These are phyloP conservation scores for Scylla paramamosain DNA, from an alignment of 1,140 invertebrate genomes.

Conservation along the genomic window DNA sequence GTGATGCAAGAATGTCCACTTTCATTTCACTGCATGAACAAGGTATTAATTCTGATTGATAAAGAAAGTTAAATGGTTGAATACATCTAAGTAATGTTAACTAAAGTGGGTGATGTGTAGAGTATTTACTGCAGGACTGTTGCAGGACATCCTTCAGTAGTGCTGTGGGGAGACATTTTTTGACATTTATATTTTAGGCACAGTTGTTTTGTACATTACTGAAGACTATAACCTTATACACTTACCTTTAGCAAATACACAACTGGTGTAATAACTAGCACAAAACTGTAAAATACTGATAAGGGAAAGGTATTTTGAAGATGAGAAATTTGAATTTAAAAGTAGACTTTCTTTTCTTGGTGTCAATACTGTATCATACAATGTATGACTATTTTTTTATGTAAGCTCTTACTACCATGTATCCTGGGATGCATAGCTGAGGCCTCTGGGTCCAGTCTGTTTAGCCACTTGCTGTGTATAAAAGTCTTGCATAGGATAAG, in stretches of 20 bases:
- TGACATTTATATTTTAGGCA: not conserved
- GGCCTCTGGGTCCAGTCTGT: not conserved
- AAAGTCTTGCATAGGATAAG: not conserved
- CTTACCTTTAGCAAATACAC: not conserved
- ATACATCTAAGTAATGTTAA: too few species aligned
- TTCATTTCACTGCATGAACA: too few species aligned
- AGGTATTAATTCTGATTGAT: too few species aligned
- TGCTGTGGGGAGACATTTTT: not conserved
- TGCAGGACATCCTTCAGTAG: too few species aligned
- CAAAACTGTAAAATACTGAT: not conserved
- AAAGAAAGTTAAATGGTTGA: too few species aligned
- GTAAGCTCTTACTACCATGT: not conserved
- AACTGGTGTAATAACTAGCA: not conserved
- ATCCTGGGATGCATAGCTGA: not conserved
- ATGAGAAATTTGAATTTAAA: not conserved
- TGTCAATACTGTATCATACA: not conserved
- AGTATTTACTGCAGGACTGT: too few species aligned
- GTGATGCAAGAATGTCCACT: too few species aligned
- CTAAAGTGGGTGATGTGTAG: too few species aligned
- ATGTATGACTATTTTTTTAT: constrained; percentile 1
- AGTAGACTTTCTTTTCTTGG: not conserved
- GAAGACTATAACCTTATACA: not conserved
- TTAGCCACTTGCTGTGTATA: not conserved
- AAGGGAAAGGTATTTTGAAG: not conserved
- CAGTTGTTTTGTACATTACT: not conserved